Conservation (phyloP, 2,888 invertebrate genomes). For the Dorcus parallelipipedus region DNA sequence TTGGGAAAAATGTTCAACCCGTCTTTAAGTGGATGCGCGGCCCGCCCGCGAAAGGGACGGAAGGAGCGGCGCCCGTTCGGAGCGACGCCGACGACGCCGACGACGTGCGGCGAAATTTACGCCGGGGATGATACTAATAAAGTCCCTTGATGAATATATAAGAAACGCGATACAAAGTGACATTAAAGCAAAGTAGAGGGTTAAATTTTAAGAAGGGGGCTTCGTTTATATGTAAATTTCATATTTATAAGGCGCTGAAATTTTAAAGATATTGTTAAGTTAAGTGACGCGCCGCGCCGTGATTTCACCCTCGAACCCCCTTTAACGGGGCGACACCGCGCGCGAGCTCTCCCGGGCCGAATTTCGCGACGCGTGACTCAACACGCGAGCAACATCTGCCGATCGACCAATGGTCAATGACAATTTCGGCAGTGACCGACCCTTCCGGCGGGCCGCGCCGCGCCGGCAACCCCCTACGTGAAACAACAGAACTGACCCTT, state of each 20-base stretch:
- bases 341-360: background rate
- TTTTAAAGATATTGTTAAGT: constrained; percentile 3
- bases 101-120: constrained; percentile 16
- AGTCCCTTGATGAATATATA: constrained; percentile 49
- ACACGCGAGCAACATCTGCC: no score
- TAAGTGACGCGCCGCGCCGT: background rate
- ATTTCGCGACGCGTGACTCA: background rate
- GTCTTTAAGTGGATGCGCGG: background rate
- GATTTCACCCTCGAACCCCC: background rate
- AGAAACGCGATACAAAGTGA: constrained; percentile 48
- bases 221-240: constrained; percentile 35
- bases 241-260: constrained; percentile 6
- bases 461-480: background rate
- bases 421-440: background rate
- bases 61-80: background rate
- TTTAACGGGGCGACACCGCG: background rate
- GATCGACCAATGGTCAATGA: no score
- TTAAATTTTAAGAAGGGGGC: constrained; percentile 45
- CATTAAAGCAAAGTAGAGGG: constrained; percentile 44
- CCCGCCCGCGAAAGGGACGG: constrained; percentile 6
- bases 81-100: constrained; percentile 1
- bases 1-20: constrained; percentile 39
- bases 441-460: background rate
- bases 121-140: constrained; percentile 39
- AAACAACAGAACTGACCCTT: constrained; percentile 6